These are phyloP conservation scores for Coregonus ussuriensis DNA, from an alignment of 2,797 vertebrate genomes.

Conservation along the genomic window DNA sequence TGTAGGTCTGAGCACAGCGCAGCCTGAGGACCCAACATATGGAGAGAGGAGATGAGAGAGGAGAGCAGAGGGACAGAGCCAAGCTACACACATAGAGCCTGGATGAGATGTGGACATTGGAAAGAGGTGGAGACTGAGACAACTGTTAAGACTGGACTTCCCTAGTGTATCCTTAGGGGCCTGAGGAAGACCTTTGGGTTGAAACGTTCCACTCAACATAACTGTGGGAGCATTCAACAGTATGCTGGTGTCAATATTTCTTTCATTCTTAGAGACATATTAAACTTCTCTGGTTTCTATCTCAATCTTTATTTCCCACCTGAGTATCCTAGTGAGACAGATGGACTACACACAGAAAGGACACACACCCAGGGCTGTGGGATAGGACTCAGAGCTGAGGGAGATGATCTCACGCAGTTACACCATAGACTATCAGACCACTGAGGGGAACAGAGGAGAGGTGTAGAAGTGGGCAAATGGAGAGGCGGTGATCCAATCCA, in stretches of 20 bases:
- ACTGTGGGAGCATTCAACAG: not conserved
- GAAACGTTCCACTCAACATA: not conserved
- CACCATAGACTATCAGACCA: not conserved
- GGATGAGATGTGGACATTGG: not conserved
- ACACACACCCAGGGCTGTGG: not conserved
- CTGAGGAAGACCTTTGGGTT: not conserved
- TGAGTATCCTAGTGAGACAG: not conserved
- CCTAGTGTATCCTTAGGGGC: not conserved
- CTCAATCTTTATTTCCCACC: not conserved
- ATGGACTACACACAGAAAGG: not conserved
- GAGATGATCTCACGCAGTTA: not conserved
- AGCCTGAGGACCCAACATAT: conserved; percentile 24
- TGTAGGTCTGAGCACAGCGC: conserved; percentile 1
- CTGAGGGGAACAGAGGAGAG: not conserved
- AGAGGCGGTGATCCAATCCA: not conserved
- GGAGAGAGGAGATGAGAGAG: conserved; percentile 14
- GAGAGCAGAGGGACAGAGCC: not conserved
- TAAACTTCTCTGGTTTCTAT: not conserved
- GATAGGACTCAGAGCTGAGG: not conserved
- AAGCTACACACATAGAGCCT: not conserved
- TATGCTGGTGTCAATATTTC: not conserved
- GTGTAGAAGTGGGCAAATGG: not conserved
- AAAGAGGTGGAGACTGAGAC: not conserved
- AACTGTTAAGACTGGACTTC: not conserved
- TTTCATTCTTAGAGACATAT: not conserved